These are phyloP conservation scores for Eilema sororculum DNA, from an alignment of 2,888 invertebrate genomes.

Conservation along the genomic window DNA sequence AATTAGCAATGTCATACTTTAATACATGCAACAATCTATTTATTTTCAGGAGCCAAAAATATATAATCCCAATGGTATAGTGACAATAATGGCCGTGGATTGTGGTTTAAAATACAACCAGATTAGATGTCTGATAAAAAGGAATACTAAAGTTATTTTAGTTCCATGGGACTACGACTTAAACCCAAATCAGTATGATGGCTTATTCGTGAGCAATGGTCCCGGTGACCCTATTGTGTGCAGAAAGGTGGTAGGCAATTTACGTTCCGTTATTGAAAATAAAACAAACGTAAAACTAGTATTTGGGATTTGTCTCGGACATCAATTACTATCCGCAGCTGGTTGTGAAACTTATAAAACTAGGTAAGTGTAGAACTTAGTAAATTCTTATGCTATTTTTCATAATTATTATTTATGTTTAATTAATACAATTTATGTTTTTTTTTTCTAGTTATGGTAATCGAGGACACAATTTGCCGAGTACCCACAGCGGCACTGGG, in stretches of 20 bases:
- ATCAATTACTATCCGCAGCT: conserved; percentile 97
- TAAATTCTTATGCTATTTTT: background rate
- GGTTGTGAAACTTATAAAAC: conserved; percentile 98
- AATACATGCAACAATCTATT: conserved; percentile 5
- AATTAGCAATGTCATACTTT: background rate
- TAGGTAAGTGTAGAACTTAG: conserved; percentile 87
- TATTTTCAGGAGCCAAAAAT: conserved; percentile 86
- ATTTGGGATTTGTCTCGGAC: conserved; percentile 99
- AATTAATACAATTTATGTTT: no score
- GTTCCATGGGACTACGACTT: conserved; percentile 96
- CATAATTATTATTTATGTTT: background rate
- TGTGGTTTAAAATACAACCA: conserved; percentile 99
- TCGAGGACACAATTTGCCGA: conserved; percentile 99
- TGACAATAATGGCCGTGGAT: conserved; percentile 95
- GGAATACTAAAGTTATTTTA: conserved; percentile 95
- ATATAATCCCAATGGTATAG: conserved; percentile 91
- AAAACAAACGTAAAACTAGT: conserved; percentile 90
- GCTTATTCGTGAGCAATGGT: conserved; percentile 98
- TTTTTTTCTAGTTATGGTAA: conserved; percentile 94
- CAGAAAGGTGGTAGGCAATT: conserved; percentile 90
- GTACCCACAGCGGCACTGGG: conserved; percentile 93
- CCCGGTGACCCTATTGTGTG: conserved; percentile 98
- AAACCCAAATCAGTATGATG: conserved; percentile 92
- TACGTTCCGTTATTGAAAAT: conserved; percentile 87
- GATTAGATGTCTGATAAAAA: conserved; percentile 94